These are phyloP conservation scores for Alviniconcha marisindica DNA, from an alignment of 1,140 invertebrate species.

Conservation along the genomic window DNA sequence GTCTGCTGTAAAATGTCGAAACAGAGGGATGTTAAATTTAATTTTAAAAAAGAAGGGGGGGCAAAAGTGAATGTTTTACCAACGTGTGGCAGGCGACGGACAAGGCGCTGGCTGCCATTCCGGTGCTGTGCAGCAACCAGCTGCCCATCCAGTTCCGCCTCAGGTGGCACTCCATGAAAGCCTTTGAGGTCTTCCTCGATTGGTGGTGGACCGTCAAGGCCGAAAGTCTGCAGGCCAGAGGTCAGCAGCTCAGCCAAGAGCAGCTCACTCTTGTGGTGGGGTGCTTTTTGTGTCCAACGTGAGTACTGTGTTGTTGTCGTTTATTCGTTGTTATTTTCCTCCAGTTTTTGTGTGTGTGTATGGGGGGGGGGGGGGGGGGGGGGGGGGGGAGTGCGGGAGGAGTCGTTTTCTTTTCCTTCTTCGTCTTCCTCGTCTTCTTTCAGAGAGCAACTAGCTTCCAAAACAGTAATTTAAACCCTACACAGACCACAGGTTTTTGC, in stretches of 20 bases:
- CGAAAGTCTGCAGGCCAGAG: background rate
- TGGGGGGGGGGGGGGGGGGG: too few relatives aligned
- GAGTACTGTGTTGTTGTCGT: slow-evolving; percentile 5
- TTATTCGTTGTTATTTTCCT: too few relatives aligned
- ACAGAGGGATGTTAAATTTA: too few relatives aligned
- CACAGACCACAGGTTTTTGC: too few relatives aligned
- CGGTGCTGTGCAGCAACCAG: slow-evolving; percentile 6
- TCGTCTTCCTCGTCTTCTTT: too few relatives aligned
- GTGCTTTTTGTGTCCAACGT: slow-evolving; percentile 24
- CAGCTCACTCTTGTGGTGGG: slow-evolving; percentile 17
- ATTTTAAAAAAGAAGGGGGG: background rate
- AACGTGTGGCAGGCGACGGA: background rate
- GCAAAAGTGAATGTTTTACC: background rate
- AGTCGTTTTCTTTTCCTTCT: too few relatives aligned
- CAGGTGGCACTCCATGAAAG: background rate
- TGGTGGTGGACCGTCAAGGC: slow-evolving; percentile 29
- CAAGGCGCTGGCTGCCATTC: background rate
- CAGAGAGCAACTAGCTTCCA: too few relatives aligned
- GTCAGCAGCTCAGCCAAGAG: background rate
- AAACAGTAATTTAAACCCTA: too few relatives aligned
- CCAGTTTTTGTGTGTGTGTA: too few relatives aligned
- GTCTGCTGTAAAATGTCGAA: too few relatives aligned
- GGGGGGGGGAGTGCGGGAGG: too few relatives aligned
- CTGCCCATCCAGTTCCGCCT: slow-evolving; percentile 24
- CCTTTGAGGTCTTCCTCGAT: slow-evolving; percentile 3